Evolutionary conservation across 2,113 vertebrate genomes (phyloP).

Genomic region (Hypanus sabinus): DNA sequence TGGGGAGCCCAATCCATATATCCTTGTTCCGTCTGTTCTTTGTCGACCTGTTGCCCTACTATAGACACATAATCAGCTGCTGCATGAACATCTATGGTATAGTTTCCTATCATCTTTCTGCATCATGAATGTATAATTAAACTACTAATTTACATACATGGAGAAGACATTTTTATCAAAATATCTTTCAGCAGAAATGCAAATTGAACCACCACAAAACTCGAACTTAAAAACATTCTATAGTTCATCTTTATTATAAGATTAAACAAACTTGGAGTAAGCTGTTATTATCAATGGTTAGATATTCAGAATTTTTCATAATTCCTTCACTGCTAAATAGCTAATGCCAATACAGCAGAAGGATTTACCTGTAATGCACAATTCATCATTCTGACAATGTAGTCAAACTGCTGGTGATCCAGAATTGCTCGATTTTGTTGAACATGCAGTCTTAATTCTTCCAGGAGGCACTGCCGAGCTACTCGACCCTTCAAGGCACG

Average conservation of each 20-base stretch:
- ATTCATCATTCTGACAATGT: conserved; percentile 92
- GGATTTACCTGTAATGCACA: conserved; percentile 83
- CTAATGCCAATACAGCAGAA: neutral
- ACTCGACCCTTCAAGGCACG: conserved; percentile 88
- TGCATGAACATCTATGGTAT: neutral
- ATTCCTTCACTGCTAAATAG: no score
- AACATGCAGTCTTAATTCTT: conserved; percentile 81
- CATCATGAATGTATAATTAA: neutral
- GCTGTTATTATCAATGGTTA: no score
- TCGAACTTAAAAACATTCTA: neutral
- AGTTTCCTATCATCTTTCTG: neutral
- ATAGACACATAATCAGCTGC: neutral
- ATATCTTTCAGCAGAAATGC: neutral
- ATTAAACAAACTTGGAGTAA: neutral
- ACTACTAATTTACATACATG: neutral
- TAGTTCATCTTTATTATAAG: neutral
- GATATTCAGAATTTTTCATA: no score
- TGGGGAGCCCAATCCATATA: no score
- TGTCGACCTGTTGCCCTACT: neutral
- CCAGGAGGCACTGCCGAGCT: conserved; percentile 86
- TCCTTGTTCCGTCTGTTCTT: no score
- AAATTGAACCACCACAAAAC: neutral
- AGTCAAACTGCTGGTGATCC: conserved; percentile 96
- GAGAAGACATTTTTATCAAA: neutral
- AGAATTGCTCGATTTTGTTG: conserved; percentile 89